These are phyloP conservation scores for Corythoichthys haematopterus DNA, from an alignment of 2,113 vertebrate species.

Conservation along the genomic window DNA sequence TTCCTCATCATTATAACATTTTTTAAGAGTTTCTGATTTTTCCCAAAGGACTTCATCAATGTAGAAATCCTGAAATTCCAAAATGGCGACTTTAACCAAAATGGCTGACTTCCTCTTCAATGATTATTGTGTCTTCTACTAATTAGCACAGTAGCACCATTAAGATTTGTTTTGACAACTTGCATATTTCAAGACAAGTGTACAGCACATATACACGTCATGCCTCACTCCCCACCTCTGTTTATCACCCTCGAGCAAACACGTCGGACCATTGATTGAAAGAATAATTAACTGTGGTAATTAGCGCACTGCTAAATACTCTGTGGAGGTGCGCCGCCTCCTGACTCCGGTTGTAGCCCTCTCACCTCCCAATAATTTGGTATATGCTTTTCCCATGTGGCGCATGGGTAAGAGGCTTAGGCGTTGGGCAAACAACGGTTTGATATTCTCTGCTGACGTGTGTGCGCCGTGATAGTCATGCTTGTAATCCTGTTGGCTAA, in stretches of 20 bases:
- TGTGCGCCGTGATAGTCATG: slow-evolving; percentile 62
- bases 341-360: slow-evolving; percentile 20
- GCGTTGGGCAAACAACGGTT: slow-evolving; percentile 58
- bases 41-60: too few species aligned
- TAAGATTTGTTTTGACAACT: slow-evolving; percentile 12
- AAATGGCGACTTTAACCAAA: not conserved
- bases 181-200: slow-evolving; percentile 5
- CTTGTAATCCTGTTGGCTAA: slow-evolving; percentile 71
- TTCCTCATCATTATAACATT: too few species aligned
- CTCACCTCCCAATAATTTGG: slow-evolving; percentile 52
- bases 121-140: not conserved
- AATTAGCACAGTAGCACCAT: not conserved
- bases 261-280: slow-evolving; percentile 30
- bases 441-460: slow-evolving; percentile 62
- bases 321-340: slow-evolving; percentile 16
- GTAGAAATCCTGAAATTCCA: too few species aligned
- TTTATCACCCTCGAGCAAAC: slow-evolving; percentile 40
- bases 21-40: too few species aligned
- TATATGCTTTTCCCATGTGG: slow-evolving; percentile 43
- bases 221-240: slow-evolving; percentile 18
- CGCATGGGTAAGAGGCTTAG: slow-evolving; percentile 62
- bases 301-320: slow-evolving; percentile 44
- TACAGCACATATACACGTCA: slow-evolving; percentile 16
- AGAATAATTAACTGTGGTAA: slow-evolving; percentile 44
- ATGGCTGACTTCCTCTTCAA: not conserved